Evolutionary conservation across 2,888 invertebrate species (phyloP).

Genomic region (Sphecodes monilicornis): DNA sequence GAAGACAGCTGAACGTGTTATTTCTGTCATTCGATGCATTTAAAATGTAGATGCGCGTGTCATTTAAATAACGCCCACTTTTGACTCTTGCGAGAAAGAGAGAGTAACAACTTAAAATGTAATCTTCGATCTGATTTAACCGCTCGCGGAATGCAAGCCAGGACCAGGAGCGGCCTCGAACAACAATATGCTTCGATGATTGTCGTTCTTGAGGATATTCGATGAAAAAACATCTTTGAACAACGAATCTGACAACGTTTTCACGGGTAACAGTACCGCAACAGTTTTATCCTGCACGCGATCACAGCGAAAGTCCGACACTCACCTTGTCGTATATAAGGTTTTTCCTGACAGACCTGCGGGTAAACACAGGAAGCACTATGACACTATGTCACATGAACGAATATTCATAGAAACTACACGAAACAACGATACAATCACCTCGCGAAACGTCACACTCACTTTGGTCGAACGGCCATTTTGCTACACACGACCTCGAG

Average conservation of each 20-base stretch:
- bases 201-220: background rate
- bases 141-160: background rate
- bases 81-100: slow-evolving; percentile 30
- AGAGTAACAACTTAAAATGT: slow-evolving; percentile 42
- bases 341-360: slow-evolving; percentile 47
- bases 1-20: slow-evolving; percentile 16
- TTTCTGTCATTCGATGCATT: slow-evolving; percentile 53
- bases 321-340: slow-evolving; percentile 47
- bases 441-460: slow-evolving; percentile 79
- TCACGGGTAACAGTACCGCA: slow-evolving; percentile 46
- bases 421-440: slow-evolving; percentile 75
- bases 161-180: background rate
- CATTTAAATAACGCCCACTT: slow-evolving; percentile 75
- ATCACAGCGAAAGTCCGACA: slow-evolving; percentile 40
- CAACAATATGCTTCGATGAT: background rate
- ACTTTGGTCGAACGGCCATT: slow-evolving; percentile 79
- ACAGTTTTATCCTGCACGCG: slow-evolving; percentile 55
- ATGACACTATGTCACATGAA: slow-evolving; percentile 64
- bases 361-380: slow-evolving; percentile 53
- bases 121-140: slow-evolving; percentile 21
- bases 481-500: slow-evolving; percentile 75
- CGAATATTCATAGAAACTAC: slow-evolving; percentile 65
- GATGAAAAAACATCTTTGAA: background rate
- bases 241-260: slow-evolving; percentile 26
- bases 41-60: slow-evolving; percentile 57